Evolutionary conservation across 2,113 vertebrate genomes (phyloP).

Genomic region (Thomomys bottae): DNA sequence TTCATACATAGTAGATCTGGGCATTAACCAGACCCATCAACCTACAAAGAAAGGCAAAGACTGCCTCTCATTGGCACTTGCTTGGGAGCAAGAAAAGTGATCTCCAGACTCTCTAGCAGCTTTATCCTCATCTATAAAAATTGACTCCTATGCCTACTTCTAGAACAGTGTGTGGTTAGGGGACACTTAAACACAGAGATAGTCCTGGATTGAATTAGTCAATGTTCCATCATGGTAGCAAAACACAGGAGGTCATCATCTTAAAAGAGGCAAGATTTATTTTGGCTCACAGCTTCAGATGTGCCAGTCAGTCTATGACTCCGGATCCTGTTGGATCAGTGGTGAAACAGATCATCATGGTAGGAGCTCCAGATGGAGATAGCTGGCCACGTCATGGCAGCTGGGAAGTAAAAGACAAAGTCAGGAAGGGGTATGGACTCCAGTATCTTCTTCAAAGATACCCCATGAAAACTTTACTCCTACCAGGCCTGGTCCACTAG

Average conservation of each 20-base stretch:
- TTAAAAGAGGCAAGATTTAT: not conserved
- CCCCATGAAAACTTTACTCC: not conserved
- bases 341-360: not conserved
- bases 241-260: too few species aligned
- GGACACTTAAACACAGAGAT: not conserved
- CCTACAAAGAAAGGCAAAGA: not conserved
- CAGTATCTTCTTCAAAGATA: not conserved
- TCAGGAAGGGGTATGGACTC: not conserved
- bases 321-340: not conserved
- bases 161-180: not conserved
- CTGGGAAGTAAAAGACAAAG: not conserved
- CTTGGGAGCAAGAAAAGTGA: not conserved
- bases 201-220: not conserved
- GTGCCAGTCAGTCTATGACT: not conserved
- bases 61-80: too few species aligned
- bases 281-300: not conserved
- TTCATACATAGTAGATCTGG: not conserved
- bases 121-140: not conserved
- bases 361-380: not conserved
- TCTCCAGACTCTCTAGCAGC: too few species aligned
- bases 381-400: not conserved
- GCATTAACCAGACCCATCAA: not conserved
- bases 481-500: not conserved
- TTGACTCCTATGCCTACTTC: not conserved
- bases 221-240: not conserved